These are phyloP conservation scores for Platysteira castanea DNA, from an alignment of 2,113 vertebrate species.

Conservation along the genomic window DNA sequence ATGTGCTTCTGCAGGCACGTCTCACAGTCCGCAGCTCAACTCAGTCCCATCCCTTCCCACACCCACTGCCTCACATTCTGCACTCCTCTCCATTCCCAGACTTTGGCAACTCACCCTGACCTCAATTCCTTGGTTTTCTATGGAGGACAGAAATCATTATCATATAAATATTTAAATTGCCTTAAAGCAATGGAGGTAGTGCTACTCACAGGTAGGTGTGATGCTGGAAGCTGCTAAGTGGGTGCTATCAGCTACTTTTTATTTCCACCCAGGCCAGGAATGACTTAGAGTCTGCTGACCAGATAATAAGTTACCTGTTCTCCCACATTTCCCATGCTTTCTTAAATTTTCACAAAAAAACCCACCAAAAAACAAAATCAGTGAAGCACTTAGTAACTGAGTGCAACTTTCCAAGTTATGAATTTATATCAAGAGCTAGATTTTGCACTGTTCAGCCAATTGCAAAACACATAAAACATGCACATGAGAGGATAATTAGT, in stretches of 20 bases:
- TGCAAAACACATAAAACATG: background rate
- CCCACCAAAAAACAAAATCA: too few relatives aligned
- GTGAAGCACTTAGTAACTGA: background rate
- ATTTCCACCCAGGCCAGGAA: background rate
- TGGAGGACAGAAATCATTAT: background rate
- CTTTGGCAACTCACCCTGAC: background rate
- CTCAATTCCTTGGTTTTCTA: background rate
- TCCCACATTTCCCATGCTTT: background rate
- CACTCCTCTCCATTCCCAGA: background rate
- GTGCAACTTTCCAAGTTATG: background rate
- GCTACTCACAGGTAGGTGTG: background rate
- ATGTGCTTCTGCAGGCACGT: too few relatives aligned
- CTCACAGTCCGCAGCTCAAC: too few relatives aligned
- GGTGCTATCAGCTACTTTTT: background rate
- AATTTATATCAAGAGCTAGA: background rate
- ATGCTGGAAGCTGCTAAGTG: background rate
- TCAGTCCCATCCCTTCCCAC: too few relatives aligned
- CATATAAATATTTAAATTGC: background rate
- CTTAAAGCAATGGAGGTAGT: background rate
- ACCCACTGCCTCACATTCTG: background rate
- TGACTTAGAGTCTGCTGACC: background rate
- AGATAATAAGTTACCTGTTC: background rate
- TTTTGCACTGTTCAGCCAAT: background rate
- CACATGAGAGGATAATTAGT: background rate
- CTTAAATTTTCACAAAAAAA: background rate